Conservation (phyloP, 92 coral and sea anemone genomes). For the Porites lobata region DNA sequence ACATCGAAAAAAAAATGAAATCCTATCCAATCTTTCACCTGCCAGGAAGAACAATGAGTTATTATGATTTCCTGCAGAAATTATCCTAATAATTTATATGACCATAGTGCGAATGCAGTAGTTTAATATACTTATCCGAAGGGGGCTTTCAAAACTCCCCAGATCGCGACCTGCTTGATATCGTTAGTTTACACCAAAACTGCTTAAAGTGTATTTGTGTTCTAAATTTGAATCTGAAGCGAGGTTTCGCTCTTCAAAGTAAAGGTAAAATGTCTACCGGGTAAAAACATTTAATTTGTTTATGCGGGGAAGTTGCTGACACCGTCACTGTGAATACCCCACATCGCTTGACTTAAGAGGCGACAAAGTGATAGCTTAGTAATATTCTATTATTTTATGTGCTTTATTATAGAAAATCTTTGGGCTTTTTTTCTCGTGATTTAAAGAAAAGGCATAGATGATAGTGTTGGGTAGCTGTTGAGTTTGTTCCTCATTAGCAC, state of each 20-base stretch:
- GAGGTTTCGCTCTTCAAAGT: background rate
- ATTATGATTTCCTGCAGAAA: conserved; percentile 16
- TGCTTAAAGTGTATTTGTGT: background rate
- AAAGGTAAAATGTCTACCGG: background rate
- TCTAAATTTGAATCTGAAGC: background rate
- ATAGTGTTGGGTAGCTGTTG: background rate
- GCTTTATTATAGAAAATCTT: background rate
- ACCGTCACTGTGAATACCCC: background rate
- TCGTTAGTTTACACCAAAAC: background rate
- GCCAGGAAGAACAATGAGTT: conserved; percentile 2
- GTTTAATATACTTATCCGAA: conserved; percentile 3
- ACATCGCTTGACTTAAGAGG: background rate
- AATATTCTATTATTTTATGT: no score
- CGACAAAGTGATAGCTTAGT: background rate
- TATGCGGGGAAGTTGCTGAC: background rate
- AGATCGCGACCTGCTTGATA: no score
- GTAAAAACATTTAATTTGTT: background rate
- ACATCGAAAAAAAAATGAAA: background rate
- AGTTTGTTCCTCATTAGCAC: background rate
- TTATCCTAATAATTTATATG: conserved; percentile 16
- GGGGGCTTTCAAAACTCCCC: conserved; percentile 25
- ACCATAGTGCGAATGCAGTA: background rate
- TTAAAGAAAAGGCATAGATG: background rate
- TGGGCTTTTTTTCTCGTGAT: background rate
- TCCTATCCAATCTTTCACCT: background rate